phyloP scores from a whole-genome alignment of 2,888 invertebrate species.

The Meandrusa payeni region DNA sequence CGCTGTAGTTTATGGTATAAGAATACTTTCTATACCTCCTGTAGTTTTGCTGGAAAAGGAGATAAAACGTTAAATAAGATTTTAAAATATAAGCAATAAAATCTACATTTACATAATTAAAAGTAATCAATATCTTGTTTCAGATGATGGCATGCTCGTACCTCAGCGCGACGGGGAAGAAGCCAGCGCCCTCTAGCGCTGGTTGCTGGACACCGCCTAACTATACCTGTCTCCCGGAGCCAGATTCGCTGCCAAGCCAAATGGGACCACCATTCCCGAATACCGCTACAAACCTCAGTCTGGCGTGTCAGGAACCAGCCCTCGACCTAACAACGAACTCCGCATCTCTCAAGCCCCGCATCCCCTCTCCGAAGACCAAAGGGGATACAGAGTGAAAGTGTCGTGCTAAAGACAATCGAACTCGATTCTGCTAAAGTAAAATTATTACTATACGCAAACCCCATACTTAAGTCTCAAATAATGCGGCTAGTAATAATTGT shows the following conservation, averaged over 20 bases:
- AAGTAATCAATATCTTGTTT: slow-evolving; percentile 26
- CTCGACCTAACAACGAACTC: slow-evolving; percentile 57
- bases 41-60: no score
- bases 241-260: slow-evolving; percentile 29
- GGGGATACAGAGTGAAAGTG: slow-evolving; percentile 68
- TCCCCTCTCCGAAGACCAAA: slow-evolving; percentile 38
- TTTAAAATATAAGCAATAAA: no score
- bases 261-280: slow-evolving; percentile 33
- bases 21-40: no score
- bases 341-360: slow-evolving; percentile 44
- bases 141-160: slow-evolving; percentile 81
- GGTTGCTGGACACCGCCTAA: slow-evolving; percentile 65
- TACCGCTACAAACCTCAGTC: slow-evolving; percentile 28
- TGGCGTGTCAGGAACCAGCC: slow-evolving; percentile 48
- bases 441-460: slow-evolving; percentile 49
- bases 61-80: no score
- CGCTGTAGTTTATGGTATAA: no score
- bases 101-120: slow-evolving; percentile 21
- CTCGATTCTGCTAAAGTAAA: slow-evolving; percentile 40
- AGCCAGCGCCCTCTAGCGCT: slow-evolving; percentile 50
- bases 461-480: slow-evolving; percentile 30
- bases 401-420: slow-evolving; percentile 61
- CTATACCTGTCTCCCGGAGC: slow-evolving; percentile 34
- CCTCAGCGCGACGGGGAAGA: slow-evolving; percentile 59
- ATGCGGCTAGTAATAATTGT: slow-evolving; percentile 50